Conservation (phyloP, 2,113 vertebrate species). For the Seriola rivoliana region DNA sequence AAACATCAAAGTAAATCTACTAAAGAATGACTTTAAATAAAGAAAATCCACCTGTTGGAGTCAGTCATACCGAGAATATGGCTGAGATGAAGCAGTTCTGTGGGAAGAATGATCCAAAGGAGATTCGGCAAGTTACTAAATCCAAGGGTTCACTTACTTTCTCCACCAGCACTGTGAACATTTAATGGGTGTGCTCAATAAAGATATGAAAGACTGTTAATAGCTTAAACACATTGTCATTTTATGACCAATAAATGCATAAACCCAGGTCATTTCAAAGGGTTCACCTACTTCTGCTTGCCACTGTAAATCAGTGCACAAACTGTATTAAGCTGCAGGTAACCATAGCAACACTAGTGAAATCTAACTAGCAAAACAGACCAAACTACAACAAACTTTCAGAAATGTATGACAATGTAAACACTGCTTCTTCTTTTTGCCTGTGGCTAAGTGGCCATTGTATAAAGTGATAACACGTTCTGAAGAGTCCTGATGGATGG, state of each 20-base stretch:
- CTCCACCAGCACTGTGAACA: too few relatives aligned
- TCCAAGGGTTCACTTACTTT: too few relatives aligned
- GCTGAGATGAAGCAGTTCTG: too few relatives aligned
- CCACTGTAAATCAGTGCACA: neutral
- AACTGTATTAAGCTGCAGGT: too few relatives aligned
- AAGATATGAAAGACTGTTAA: too few relatives aligned
- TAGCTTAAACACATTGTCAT: too few relatives aligned
- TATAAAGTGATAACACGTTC: conserved; percentile 18
- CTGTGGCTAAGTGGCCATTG: conserved; percentile 34
- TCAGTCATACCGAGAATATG: too few relatives aligned
- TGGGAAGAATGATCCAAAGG: too few relatives aligned
- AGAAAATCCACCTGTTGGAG: neutral
- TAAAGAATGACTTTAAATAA: neutral
- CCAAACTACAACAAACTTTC: neutral
- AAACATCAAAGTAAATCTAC: neutral
- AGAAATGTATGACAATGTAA: neutral
- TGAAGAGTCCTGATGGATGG: neutral
- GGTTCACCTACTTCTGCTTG: neutral
- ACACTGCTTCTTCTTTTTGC: neutral
- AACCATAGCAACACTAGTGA: neutral
- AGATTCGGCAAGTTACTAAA: too few relatives aligned
- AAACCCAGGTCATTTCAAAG: neutral
- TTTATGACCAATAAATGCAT: too few relatives aligned
- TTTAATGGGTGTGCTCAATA: too few relatives aligned
- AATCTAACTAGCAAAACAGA: neutral